These are phyloP conservation scores for Malthinus seriepunctatus DNA, from an alignment of 2,888 invertebrate species.

Conservation along the genomic window DNA sequence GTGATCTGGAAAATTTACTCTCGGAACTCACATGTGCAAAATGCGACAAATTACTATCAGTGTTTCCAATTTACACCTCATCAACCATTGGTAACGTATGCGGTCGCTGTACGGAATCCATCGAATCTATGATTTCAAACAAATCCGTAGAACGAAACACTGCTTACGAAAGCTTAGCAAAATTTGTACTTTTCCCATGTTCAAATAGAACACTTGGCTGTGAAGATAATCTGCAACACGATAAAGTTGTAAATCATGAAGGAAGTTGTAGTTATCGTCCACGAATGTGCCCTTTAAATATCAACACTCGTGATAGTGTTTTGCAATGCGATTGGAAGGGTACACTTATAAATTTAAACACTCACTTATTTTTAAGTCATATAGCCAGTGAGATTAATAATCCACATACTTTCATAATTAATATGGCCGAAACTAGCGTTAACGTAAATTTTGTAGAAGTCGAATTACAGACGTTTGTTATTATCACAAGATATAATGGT, in stretches of 20 bases:
- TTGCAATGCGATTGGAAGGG: slow-evolving; percentile 41
- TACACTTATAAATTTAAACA: slow-evolving; percentile 36
- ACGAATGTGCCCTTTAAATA: slow-evolving; percentile 36
- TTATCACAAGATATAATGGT: slow-evolving; percentile 37
- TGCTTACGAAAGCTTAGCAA: slow-evolving; percentile 26
- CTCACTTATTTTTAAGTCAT: slow-evolving; percentile 36
- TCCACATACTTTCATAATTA: slow-evolving; percentile 3
- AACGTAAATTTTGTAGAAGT: slow-evolving; percentile 38
- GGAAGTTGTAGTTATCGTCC: slow-evolving; percentile 36
- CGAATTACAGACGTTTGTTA: slow-evolving; percentile 38
- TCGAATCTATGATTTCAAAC: slow-evolving; percentile 13
- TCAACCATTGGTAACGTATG: slow-evolving; percentile 12
- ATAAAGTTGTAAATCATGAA: slow-evolving; percentile 38
- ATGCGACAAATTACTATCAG: slow-evolving; percentile 13
- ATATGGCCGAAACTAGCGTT: background rate
- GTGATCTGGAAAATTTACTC: background rate
- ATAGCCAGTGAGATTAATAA: background rate
- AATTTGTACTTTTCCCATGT: slow-evolving; percentile 37
- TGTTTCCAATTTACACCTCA: slow-evolving; percentile 17
- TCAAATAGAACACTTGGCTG: slow-evolving; percentile 41
- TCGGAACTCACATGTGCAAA: slow-evolving; percentile 10
- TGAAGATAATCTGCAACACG: slow-evolving; percentile 30
- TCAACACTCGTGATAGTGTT: background rate
- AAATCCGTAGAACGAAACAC: slow-evolving; percentile 10
- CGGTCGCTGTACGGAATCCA: slow-evolving; percentile 8